Percentiles rank a stretch among this genome's conserved stretches.
phyloP scores from a whole-genome alignment of 2,797 vertebrate species.

The Neostethus bicornis region DNA sequence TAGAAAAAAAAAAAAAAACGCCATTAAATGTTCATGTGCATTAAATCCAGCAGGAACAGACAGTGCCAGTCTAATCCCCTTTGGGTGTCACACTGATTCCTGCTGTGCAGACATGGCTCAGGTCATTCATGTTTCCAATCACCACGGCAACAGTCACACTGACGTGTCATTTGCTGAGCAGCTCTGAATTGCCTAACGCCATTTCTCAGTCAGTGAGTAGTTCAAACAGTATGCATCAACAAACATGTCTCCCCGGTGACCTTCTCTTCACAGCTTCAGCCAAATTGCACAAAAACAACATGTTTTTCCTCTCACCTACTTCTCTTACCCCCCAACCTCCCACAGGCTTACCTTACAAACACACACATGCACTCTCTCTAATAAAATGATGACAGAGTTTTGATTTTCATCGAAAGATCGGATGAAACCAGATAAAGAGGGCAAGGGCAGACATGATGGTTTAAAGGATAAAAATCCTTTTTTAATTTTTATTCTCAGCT shows the following conservation, averaged over 20 bases:
- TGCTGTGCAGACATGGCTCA: slow-evolving; percentile 27
- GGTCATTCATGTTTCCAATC: slow-evolving; percentile 57
- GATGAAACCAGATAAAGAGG: slow-evolving; percentile 1
- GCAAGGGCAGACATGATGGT: background rate
- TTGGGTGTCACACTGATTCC: slow-evolving; percentile 20
- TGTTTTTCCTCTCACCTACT: slow-evolving; percentile 13
- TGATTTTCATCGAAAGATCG: slow-evolving; percentile 13
- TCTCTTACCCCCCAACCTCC: slow-evolving; percentile 34
- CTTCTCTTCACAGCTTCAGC: slow-evolving; percentile 54
- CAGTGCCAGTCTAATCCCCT: slow-evolving; percentile 9
- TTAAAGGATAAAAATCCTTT: background rate
- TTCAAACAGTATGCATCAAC: slow-evolving; percentile 58
- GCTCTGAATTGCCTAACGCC: slow-evolving; percentile 16
- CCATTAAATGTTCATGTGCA: background rate
- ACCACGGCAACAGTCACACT: slow-evolving; percentile 63
- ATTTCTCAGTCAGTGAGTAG: slow-evolving; percentile 52
- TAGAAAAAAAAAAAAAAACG: background rate
- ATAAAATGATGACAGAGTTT: slow-evolving; percentile 36
- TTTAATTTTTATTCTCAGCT: background rate
- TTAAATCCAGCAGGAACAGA: slow-evolving; percentile 3
- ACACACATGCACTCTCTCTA: slow-evolving; percentile 16
- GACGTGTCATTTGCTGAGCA: slow-evolving; percentile 40
- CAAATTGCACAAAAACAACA: slow-evolving; percentile 63
- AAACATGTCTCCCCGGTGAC: slow-evolving; percentile 55
- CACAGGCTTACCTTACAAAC: slow-evolving; percentile 19